Conservation (phyloP, 2,113 vertebrate species). For the Strigops habroptila region DNA sequence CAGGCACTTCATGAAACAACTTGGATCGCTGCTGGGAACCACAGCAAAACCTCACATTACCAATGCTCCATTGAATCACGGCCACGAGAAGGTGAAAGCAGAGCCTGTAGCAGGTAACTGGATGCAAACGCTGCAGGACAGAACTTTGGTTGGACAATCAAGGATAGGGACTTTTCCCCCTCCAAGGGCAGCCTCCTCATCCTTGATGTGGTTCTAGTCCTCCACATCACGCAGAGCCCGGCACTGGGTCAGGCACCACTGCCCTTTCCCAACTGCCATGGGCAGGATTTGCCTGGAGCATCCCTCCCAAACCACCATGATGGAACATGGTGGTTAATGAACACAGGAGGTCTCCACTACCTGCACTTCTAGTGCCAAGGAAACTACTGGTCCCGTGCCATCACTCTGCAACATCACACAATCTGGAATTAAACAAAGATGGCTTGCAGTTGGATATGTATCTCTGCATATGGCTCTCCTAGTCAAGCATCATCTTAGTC, state of each 20-base stretch:
- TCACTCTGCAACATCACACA: background rate
- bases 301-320: background rate
- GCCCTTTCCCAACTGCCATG: rapidly evolving
- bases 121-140: background rate
- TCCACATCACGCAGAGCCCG: rapidly evolving
- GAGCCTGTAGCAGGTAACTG: background rate
- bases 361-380: background rate
- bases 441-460: rapidly evolving
- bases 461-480: rapidly evolving
- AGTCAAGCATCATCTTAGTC: background rate
- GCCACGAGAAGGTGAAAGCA: background rate
- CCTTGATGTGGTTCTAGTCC: background rate
- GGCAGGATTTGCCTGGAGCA: background rate
- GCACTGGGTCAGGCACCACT: rapidly evolving
- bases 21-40: background rate
- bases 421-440: background rate
- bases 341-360: too few species aligned
- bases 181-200: rapidly evolving
- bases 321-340: background rate
- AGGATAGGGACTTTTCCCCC: background rate
- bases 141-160: rapidly evolving
- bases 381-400: background rate
- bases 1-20: background rate
- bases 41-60: background rate
- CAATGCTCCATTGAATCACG: background rate